Conservation (phyloP, 23 tunicate genomes). For the Trididemnum clinides region DNA sequence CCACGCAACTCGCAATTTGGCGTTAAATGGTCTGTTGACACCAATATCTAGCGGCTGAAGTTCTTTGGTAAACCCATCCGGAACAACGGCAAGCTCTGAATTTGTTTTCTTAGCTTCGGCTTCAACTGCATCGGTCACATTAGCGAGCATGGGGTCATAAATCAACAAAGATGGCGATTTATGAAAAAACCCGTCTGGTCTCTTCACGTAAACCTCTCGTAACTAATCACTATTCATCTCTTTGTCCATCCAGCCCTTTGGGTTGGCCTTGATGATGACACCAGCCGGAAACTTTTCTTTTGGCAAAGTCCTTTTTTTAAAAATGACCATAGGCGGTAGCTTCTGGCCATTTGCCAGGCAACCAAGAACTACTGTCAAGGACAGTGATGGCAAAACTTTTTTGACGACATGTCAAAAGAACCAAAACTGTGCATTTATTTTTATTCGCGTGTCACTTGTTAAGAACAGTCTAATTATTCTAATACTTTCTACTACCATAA, state of each 20-base stretch:
- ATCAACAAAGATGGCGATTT: slow-evolving; percentile 46
- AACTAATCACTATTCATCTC: slow-evolving; percentile 60
- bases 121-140: slow-evolving; percentile 50
- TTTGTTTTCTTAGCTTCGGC: slow-evolving; percentile 55
- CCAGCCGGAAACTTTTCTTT: slow-evolving; percentile 60
- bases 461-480: too few species aligned
- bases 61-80: slow-evolving; percentile 60
- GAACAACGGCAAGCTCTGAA: slow-evolving; percentile 60
- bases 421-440: neutral
- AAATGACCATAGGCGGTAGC: slow-evolving; percentile 54
- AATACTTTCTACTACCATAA: too few species aligned
- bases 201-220: slow-evolving; percentile 54
- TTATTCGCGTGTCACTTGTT: too few species aligned
- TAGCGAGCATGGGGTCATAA: slow-evolving; percentile 52
- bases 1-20: slow-evolving; percentile 57
- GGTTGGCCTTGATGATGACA: slow-evolving; percentile 67
- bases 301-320: slow-evolving; percentile 49
- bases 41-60: slow-evolving; percentile 74
- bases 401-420: neutral
- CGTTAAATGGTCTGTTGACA: slow-evolving; percentile 58
- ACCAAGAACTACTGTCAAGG: slow-evolving; percentile 57
- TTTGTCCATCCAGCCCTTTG: slow-evolving; percentile 64
- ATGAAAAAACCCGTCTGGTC: slow-evolving; percentile 62
- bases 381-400: too few species aligned
- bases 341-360: slow-evolving; percentile 56